phyloP scores from a whole-genome alignment of 2,888 invertebrate species.

The Macrosoma leucophasiata region DNA sequence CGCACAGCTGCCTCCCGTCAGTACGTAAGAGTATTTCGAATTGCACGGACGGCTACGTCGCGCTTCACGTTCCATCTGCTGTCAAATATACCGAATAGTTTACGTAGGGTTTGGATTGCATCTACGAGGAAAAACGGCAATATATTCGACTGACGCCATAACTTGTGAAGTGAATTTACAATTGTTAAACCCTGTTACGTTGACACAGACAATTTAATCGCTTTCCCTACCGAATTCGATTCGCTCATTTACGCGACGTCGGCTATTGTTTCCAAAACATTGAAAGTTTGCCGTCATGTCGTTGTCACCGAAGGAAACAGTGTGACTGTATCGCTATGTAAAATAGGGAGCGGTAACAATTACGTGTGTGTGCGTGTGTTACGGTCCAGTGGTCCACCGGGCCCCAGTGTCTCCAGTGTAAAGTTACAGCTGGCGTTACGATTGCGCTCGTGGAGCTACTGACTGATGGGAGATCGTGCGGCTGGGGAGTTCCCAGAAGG shows the following conservation, averaged over 20 bases:
- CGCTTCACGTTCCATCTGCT: conserved; percentile 38
- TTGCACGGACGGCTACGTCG: conserved; percentile 48
- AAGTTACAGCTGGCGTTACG: conserved; percentile 39
- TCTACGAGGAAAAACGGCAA: conserved; percentile 5
- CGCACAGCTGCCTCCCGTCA: conserved; percentile 61
- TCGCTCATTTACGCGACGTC: conserved; percentile 36
- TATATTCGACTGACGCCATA: too few species aligned
- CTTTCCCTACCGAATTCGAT: conserved; percentile 28
- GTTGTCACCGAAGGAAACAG: conserved; percentile 24
- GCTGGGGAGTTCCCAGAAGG: conserved; percentile 44
- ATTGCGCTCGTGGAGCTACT: conserved; percentile 42
- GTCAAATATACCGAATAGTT: conserved; percentile 50
- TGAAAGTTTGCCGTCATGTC: conserved; percentile 35
- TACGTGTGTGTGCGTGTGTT: conserved; percentile 60
- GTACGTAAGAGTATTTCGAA: conserved; percentile 51
- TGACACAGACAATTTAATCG: conserved; percentile 8
- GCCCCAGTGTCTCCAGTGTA: conserved; percentile 53
- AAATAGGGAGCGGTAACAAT: conserved; percentile 52
- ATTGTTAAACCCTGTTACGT: too few species aligned
- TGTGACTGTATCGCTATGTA: conserved; percentile 46
- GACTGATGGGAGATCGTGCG: conserved; percentile 64
- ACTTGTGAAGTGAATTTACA: too few species aligned
- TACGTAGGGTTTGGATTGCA: conserved; percentile 27
- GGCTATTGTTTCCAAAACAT: conserved; percentile 63
- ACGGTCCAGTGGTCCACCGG: conserved; percentile 55